Conservation (phyloP, 1,140 invertebrate genomes). For the Papilio glaucus region DNA sequence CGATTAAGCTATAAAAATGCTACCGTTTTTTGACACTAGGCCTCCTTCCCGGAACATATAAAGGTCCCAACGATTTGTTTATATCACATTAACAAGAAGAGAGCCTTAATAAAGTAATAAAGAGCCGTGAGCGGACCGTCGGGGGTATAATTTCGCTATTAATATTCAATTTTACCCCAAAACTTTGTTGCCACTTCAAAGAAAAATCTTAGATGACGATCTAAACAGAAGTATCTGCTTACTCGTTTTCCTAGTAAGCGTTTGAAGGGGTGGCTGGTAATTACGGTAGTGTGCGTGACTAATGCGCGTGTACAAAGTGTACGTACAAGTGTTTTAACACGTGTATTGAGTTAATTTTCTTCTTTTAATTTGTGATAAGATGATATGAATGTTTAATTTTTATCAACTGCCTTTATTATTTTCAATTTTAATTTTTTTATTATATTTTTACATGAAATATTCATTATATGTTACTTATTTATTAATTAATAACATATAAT, state of each 20-base stretch:
- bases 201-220: constrained; percentile 77
- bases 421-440: too few relatives aligned
- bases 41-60: constrained; percentile 70
- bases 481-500: too few relatives aligned
- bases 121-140: constrained; percentile 60
- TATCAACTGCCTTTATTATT: too few relatives aligned
- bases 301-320: constrained; percentile 35
- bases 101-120: constrained; percentile 79
- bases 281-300: constrained; percentile 45
- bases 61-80: constrained; percentile 75
- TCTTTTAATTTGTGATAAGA: background rate
- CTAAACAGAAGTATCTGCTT: constrained; percentile 65
- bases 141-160: constrained; percentile 79
- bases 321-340: constrained; percentile 13
- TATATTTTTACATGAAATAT: too few relatives aligned
- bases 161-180: constrained; percentile 81
- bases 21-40: constrained; percentile 80
- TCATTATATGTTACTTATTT: too few relatives aligned
- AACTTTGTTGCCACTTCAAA: constrained; percentile 74
- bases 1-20: constrained; percentile 80
- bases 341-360: constrained; percentile 2
- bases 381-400: constrained; percentile 2
- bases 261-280: constrained; percentile 58
- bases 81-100: constrained; percentile 75
- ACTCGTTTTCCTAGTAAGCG: constrained; percentile 66